A percentile compares a stretch with the other conserved stretches of the same genome.
Conservation (phyloP, 2,888 invertebrate genomes). For the Rotaria magnacalcarata region DNA sequence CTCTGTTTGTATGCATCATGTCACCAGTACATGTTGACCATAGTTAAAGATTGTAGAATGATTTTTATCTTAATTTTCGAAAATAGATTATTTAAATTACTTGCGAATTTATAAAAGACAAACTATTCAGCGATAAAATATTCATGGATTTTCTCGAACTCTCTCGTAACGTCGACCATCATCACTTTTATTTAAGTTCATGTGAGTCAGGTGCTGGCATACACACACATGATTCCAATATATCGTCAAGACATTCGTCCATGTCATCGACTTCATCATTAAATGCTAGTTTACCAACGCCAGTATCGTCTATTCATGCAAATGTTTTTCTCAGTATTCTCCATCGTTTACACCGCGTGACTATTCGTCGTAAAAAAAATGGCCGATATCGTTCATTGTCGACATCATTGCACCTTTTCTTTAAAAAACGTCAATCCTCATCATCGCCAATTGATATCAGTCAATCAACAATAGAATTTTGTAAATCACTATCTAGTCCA, state of each 20-base stretch:
- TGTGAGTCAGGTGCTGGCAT: neutral
- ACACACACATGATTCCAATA: neutral
- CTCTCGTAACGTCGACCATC: neutral
- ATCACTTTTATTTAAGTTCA: neutral
- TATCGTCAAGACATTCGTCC: neutral
- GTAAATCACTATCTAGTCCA: conserved; percentile 34
- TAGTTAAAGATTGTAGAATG: neutral
- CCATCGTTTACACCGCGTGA: neutral
- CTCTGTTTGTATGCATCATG: neutral
- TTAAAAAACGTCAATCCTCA: neutral
- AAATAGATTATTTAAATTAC: neutral
- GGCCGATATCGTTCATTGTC: neutral
- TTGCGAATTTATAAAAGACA: neutral
- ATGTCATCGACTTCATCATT: neutral
- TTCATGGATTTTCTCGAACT: neutral
- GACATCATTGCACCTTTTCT: conserved; percentile 2
- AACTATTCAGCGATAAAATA: neutral
- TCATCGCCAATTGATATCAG: neutral
- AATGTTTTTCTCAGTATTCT: neutral
- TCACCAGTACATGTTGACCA: neutral
- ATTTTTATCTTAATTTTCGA: neutral
- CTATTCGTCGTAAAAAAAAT: neutral
- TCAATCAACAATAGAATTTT: neutral
- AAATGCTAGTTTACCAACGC: neutral
- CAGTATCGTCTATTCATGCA: neutral